These are phyloP conservation scores for Ophion ventricosus DNA, from an alignment of 2,888 invertebrate species.

Conservation along the genomic window DNA sequence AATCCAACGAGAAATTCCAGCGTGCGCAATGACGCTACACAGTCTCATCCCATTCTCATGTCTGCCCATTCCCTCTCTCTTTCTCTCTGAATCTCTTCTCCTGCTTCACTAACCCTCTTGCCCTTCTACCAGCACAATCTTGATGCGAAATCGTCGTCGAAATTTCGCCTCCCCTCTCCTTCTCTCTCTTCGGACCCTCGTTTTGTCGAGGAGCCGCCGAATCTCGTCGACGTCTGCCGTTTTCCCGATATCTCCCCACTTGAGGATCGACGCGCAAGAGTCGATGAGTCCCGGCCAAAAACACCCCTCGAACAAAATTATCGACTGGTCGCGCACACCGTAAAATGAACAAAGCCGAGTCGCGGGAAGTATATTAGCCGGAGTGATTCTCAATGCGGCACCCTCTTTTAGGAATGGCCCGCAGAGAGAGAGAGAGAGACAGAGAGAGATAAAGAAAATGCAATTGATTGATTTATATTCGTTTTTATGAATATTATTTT, in stretches of 20 bases:
- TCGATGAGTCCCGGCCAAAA: constrained; percentile 33
- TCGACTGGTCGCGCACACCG: constrained; percentile 60
- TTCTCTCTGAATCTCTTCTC: constrained; percentile 54
- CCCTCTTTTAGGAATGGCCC: background rate
- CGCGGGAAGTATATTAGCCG: constrained; percentile 28
- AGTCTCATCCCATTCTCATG: constrained; percentile 32
- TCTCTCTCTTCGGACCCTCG: constrained; percentile 18
- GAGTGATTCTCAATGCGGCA: constrained; percentile 10
- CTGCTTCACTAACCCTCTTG: constrained; percentile 9
- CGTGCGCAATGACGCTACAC: constrained; percentile 16
- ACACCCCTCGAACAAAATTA: constrained; percentile 64
- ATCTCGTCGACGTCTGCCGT: constrained; percentile 56
- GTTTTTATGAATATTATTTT: too few relatives aligned
- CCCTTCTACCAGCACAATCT: constrained; percentile 19
- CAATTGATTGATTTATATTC: too few relatives aligned
- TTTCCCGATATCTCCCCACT: constrained; percentile 34
- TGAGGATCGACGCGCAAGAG: constrained; percentile 24
- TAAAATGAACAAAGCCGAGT: constrained; percentile 61
- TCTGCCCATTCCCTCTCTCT: constrained; percentile 1
- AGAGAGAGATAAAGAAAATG: too few relatives aligned
- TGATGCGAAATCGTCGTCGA: constrained; percentile 33
- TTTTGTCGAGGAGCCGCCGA: constrained; percentile 34
- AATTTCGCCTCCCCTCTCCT: constrained; percentile 26
- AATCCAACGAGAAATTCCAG: constrained; percentile 51
- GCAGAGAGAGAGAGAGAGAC: constrained; percentile 30